Evolutionary conservation across 2,797 vertebrate genomes (phyloP), one percentile per base, ranked within the genome.

Genomic region (Gallirallus australis): DNA sequence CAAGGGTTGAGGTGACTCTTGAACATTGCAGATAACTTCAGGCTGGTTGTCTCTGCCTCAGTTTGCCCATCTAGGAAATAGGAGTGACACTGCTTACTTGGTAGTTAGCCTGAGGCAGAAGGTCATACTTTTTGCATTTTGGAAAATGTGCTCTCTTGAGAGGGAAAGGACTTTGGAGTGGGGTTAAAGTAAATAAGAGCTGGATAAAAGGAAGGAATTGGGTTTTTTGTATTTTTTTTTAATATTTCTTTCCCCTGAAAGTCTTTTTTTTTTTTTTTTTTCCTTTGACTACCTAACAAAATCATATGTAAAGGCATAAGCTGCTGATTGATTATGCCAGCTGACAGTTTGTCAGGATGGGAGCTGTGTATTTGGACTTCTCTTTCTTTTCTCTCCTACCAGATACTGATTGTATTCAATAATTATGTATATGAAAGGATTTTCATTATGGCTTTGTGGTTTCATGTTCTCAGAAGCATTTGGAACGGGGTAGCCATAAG

Each of bases 381-480:
- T 85, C 31, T 83, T 65, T 90, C 50, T 96, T 89, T 91, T 73
- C 48, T 84, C 31, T 82, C 20, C 53, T 84, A 89, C 82, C 81
- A 85, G 83, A 92, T 87, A 88, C 75, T 90, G 77, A 71, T 95
- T 89, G 68, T 95, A 61, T 94, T 93, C 81, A 90, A 56, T 91
- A 91, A 90, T 95, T 88, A 88, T 17, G 50, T 90, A 35, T 85
- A 91, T 0, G 2, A 50, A 91, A 84, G 69, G 93, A 92, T 94
- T 96, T 96, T 97, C 92, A 88, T 96, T 88, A 91, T 93, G 84
- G 71, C 42, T 17, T 94, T 95, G 91, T 85, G 92, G 92, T 91
- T 97, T 94, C 50, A 2, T 92, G 56, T 96, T 96, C 94, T 97
- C 82, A 93, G 91, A 97, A 97, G 75, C 2, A 3, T 95, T 96